These are phyloP conservation scores for Leuciscus idus DNA, from an alignment of 2,113 vertebrate species.

Conservation along the genomic window DNA sequence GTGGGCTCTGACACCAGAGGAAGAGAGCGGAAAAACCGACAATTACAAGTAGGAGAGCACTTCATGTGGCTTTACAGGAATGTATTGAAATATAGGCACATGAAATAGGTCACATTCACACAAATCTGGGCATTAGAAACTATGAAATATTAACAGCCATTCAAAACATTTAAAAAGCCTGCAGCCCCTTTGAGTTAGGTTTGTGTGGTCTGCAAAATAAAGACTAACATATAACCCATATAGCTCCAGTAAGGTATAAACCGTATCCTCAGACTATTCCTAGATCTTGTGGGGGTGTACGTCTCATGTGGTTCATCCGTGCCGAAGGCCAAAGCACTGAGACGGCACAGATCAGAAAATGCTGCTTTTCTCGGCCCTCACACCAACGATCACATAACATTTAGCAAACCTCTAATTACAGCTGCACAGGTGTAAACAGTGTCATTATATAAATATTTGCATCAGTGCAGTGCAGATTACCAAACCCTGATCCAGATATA, in stretches of 20 bases:
- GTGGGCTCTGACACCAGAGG: neutral
- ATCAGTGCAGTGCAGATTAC: neutral
- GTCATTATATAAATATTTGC: neutral
- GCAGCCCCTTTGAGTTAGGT: neutral
- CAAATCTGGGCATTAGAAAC: neutral
- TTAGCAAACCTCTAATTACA: neutral
- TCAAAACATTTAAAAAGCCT: neutral
- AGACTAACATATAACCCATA: neutral
- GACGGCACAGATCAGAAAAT: neutral
- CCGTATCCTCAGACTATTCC: slow-evolving; percentile 7
- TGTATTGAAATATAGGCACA: neutral
- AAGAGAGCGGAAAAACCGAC: neutral
- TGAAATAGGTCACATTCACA: neutral
- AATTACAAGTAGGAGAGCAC: neutral
- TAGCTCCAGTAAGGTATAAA: neutral
- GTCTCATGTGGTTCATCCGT: slow-evolving; percentile 13
- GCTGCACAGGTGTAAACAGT: neutral
- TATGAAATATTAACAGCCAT: neutral
- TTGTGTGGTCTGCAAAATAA: slow-evolving; percentile 16
- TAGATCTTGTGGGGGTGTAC: neutral
- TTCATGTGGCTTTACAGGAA: slow-evolving; percentile 2
- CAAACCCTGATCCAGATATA: neutral
- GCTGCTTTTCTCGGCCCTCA: too few relatives aligned
- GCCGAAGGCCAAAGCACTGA: neutral
- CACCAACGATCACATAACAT: neutral